Evolutionary conservation across 2,888 invertebrate species (phyloP).

Genomic region (Anagyrus pseudococci): DNA sequence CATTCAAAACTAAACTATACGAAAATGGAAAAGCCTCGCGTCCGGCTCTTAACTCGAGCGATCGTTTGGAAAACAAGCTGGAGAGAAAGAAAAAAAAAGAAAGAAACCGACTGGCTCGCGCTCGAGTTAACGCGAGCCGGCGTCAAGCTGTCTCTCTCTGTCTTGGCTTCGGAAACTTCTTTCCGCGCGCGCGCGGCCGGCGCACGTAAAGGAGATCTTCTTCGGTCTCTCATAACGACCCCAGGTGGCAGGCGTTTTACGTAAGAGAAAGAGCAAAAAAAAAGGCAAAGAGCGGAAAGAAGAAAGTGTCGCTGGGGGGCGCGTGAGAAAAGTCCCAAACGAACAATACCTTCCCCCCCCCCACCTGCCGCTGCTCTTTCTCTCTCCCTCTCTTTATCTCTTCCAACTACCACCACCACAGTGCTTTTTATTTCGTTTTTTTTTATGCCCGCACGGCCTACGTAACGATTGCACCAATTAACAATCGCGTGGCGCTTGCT

Average conservation of each 20-base stretch:
- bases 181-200: too few relatives aligned
- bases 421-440: slow-evolving; percentile 14
- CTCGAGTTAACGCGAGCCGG: too few relatives aligned
- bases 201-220: slow-evolving; percentile 5
- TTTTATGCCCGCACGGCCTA: neutral
- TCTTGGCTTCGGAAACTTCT: slow-evolving; percentile 10
- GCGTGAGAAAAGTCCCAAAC: slow-evolving; percentile 29
- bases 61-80: too few relatives aligned
- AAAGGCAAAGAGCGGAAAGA: slow-evolving; percentile 15
- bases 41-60: too few relatives aligned
- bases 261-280: slow-evolving; percentile 20
- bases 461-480: slow-evolving; percentile 12
- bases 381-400: neutral
- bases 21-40: too few relatives aligned
- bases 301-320: slow-evolving; percentile 30
- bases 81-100: too few relatives aligned
- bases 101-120: too few relatives aligned
- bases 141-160: too few relatives aligned
- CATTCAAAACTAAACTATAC: too few relatives aligned
- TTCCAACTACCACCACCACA: neutral
- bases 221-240: neutral
- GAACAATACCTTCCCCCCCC: slow-evolving; percentile 28
- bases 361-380: too few relatives aligned
- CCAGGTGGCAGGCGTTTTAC: slow-evolving; percentile 2
- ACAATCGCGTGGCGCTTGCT: neutral